Conservation (phyloP, 2,888 invertebrate species). For the Agelastica alni region DNA sequence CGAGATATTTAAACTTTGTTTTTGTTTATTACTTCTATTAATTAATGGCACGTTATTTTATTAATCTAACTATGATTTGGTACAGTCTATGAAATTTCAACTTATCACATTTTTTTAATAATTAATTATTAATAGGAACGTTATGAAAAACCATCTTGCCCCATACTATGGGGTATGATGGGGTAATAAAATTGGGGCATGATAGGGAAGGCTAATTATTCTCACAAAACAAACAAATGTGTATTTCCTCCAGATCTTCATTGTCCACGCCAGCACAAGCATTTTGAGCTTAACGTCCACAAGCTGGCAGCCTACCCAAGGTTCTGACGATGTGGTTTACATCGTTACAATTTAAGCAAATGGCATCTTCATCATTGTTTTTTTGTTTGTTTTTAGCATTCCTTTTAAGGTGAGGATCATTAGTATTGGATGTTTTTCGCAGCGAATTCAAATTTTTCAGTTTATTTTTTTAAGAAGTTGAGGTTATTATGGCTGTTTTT, state of each 20-base stretch:
- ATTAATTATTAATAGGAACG: too few relatives aligned
- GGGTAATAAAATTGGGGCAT: not conserved
- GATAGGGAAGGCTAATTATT: not conserved
- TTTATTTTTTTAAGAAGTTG: not conserved
- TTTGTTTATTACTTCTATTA: too few relatives aligned
- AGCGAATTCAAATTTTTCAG: not conserved
- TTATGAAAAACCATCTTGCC: not conserved
- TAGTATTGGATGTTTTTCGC: not conserved
- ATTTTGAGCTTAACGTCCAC: slow-evolving; percentile 1
- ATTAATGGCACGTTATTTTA: too few relatives aligned
- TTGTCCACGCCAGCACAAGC: not conserved
- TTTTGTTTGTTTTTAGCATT: slow-evolving; percentile 5
- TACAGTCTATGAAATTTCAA: too few relatives aligned
- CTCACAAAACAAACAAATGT: not conserved
- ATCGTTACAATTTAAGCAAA: not conserved
- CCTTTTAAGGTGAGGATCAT: not conserved
- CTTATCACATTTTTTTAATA: too few relatives aligned
- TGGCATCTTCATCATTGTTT: slow-evolving; percentile 2
- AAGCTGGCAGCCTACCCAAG: not conserved
- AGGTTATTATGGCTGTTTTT: not conserved
- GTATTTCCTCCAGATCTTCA: not conserved
- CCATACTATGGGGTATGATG: not conserved
- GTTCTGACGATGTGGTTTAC: not conserved
- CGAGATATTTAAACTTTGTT: too few relatives aligned
- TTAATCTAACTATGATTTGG: too few relatives aligned